Conservation (phyloP, 2,888 invertebrate species). For the Laspeyria flexula region DNA sequence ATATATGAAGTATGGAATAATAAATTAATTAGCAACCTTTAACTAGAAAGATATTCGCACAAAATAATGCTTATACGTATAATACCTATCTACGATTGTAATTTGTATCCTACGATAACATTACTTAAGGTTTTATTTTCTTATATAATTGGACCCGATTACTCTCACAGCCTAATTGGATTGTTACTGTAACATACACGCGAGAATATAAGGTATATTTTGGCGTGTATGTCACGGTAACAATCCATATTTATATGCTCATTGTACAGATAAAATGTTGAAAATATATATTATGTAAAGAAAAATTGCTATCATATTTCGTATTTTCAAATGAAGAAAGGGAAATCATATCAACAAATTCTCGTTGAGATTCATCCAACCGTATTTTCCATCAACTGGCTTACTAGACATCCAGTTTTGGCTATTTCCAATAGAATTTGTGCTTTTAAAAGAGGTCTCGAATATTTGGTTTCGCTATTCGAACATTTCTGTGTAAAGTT, state of each 20-base stretch:
- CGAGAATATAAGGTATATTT: neutral
- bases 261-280: slow-evolving; percentile 25
- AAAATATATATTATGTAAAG: neutral
- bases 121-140: no score
- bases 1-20: no score
- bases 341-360: slow-evolving; percentile 44
- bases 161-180: slow-evolving; percentile 8
- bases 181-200: no score
- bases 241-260: slow-evolving; percentile 20
- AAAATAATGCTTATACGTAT: no score
- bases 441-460: slow-evolving; percentile 10
- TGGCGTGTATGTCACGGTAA: no score
- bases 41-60: no score
- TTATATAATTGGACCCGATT: no score
- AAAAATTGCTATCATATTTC: slow-evolving; percentile 32
- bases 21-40: no score
- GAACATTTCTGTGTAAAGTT: slow-evolving; percentile 34
- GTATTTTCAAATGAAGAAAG: slow-evolving; percentile 36
- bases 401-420: slow-evolving; percentile 4
- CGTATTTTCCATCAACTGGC: slow-evolving; percentile 10
- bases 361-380: slow-evolving; percentile 7
- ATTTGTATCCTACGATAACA: no score
- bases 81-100: no score
- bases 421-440: slow-evolving; percentile 1
- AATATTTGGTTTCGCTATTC: slow-evolving; percentile 22